Base-by-base conservation (phyloP, 1,140 invertebrate genomes). In the Telenomus remus region DNA sequence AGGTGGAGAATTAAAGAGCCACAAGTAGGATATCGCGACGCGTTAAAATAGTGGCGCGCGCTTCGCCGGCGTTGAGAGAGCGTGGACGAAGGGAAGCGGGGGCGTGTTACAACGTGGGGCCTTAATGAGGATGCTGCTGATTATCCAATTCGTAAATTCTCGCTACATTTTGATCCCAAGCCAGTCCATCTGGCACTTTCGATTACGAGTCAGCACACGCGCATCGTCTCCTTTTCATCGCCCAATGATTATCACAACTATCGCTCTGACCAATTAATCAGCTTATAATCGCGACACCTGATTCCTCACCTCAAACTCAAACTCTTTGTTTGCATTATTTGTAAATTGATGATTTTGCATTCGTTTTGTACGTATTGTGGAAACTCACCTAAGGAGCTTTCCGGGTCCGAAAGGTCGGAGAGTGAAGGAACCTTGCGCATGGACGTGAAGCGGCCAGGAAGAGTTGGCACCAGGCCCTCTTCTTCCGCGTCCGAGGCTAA, bases 391-490 rank as follows among this genome's bases (percentile, higher is more conserved):
- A 95, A 84, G 8, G 94, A 95, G 35, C 92, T 93, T 88, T 95
- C 94, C 13, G 92, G 92, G 86, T 95, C 94, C 2, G 94, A 95
- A 7, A 95, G 89, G 86, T 95, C 94, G 44, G 93, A 94, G 33
- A 95, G 90, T 0, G 94, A 95, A 5, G 94, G 94, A 59, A 95
- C 94, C 84, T 95, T 95, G 84, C 94, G 93, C 89, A 95, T 94
- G 13, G 93, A 91, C 43, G 84, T 80, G 56, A 86, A 84, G 51
- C 86, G 82, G 35, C 79, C 81, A 16, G 83, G 71, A 60, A 84
- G 79, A 71, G 79, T 80, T 56, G 86, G 86, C 61, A 86, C 85
- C n/a, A 87, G 66, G 50, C 85, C 81, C 77, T 88, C 87, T 74
- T 88, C 87, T 78, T 88, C 87, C 51, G 84, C 86, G 61, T 88